These are phyloP conservation scores for Drosophila vallismaia DNA, from an alignment of 2,888 invertebrate species.

Conservation along the genomic window DNA sequence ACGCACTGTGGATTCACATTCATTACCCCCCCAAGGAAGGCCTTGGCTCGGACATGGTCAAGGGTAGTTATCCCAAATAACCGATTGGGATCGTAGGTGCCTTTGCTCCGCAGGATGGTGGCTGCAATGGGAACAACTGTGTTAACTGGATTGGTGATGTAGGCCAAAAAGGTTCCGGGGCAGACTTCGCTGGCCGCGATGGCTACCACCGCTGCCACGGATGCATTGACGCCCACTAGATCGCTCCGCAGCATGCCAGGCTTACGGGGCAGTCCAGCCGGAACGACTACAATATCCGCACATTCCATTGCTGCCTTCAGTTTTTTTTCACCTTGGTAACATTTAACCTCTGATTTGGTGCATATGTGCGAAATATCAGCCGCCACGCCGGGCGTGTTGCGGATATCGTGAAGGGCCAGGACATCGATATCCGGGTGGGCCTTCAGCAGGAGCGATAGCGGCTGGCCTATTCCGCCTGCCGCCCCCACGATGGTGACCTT, in stretches of 20 bases:
- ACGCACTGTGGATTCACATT: slow-evolving; percentile 91
- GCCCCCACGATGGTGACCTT: slow-evolving; percentile 98
- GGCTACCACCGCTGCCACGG: slow-evolving; percentile 94
- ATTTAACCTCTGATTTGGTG: slow-evolving; percentile 89
- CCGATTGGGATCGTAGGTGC: slow-evolving; percentile 93
- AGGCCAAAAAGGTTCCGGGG: slow-evolving; percentile 95
- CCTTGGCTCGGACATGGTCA: slow-evolving; percentile 95
- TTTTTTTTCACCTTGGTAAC: slow-evolving; percentile 88
- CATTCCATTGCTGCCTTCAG: slow-evolving; percentile 87
- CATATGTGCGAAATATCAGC: slow-evolving; percentile 98
- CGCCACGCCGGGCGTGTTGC: slow-evolving; percentile 95
- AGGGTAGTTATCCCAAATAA: slow-evolving; percentile 98
- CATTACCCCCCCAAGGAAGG: slow-evolving; percentile 95
- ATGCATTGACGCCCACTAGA: slow-evolving; percentile 97
- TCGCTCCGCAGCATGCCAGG: slow-evolving; percentile 98
- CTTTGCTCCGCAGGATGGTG: slow-evolving; percentile 90
- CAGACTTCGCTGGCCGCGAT: slow-evolving; percentile 89
- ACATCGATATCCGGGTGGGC: slow-evolving; percentile 92
- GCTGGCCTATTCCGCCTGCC: slow-evolving; percentile 98
- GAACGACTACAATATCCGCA: slow-evolving; percentile 93
- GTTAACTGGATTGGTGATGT: slow-evolving; percentile 98
- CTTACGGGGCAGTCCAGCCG: slow-evolving; percentile 97
- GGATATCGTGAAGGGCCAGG: slow-evolving; percentile 95
- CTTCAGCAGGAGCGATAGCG: slow-evolving; percentile 95
- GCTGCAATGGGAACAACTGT: slow-evolving; percentile 98